A percentile compares a stretch with the other conserved stretches of the same genome.
These are phyloP conservation scores for Scotopteryx bipunctaria DNA, from an alignment of 2,888 invertebrate species.

Conservation along the genomic window DNA sequence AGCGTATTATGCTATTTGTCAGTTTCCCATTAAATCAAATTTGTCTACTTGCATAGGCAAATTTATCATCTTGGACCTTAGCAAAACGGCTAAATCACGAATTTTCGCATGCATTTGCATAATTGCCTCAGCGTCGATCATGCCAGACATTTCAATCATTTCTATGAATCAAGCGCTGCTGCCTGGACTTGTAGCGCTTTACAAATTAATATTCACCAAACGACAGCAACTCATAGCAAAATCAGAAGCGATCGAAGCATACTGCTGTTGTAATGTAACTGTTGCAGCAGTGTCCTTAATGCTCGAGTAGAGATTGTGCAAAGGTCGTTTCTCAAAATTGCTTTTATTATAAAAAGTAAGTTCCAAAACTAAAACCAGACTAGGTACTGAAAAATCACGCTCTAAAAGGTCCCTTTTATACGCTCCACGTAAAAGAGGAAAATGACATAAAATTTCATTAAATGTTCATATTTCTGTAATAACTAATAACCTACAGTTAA, in stretches of 20 bases:
- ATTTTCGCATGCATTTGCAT: slow-evolving; percentile 48
- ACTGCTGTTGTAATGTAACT: slow-evolving; percentile 54
- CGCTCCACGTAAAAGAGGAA: no score
- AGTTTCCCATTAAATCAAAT: no score
- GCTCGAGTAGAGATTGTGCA: slow-evolving; percentile 66
- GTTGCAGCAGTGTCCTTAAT: slow-evolving; percentile 65
- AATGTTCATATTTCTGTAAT: no score
- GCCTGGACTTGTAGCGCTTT: slow-evolving; percentile 37
- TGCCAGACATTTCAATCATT: slow-evolving; percentile 45
- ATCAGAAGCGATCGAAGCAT: slow-evolving; percentile 50
- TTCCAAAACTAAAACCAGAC: no score
- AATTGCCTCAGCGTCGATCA: slow-evolving; percentile 47
- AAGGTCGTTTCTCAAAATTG: slow-evolving; percentile 68
- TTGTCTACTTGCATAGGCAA: slow-evolving; percentile 17
- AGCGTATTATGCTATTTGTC: no score
- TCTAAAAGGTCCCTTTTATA: no score
- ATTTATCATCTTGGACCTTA: slow-evolving; percentile 27
- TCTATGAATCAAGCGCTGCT: slow-evolving; percentile 43
- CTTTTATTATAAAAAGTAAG: slow-evolving; percentile 52
- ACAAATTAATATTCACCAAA: slow-evolving; percentile 42
- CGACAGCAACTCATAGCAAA: slow-evolving; percentile 43
- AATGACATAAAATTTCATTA: no score
- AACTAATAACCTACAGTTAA: no score
- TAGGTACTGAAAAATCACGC: no score
- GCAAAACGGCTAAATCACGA: slow-evolving; percentile 38